phyloP scores from a whole-genome alignment of 2,888 invertebrate species.

The Bombylius discolor region DNA sequence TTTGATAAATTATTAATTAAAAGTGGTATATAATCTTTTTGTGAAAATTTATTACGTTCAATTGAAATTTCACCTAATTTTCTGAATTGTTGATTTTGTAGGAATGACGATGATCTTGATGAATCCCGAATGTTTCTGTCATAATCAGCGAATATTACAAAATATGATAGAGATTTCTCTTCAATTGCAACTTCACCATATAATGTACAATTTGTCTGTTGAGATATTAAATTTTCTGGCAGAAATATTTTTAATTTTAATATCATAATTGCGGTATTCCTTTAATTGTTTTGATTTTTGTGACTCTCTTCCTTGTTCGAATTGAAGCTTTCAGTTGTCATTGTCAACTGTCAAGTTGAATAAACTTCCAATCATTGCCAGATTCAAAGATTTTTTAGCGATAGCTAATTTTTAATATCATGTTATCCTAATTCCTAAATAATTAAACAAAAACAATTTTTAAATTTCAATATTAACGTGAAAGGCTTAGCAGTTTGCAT shows the following conservation, averaged over 20 bases:
- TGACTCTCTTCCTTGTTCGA: too few relatives aligned
- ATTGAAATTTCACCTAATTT: conserved; percentile 6
- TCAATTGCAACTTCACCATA: conserved; percentile 31
- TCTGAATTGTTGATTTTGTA: not conserved
- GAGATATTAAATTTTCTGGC: conserved; percentile 24
- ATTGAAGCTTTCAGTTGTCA: too few relatives aligned
- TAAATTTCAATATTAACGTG: too few relatives aligned
- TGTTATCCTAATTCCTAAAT: too few relatives aligned
- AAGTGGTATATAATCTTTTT: conserved; percentile 21
- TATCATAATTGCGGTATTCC: not conserved
- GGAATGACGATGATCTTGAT: not conserved
- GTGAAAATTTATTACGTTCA: conserved; percentile 15
- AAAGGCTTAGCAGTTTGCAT: too few relatives aligned
- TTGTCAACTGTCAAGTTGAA: too few relatives aligned
- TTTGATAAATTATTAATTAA: conserved; percentile 16
- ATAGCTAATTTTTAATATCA: too few relatives aligned
- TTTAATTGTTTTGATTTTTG: too few relatives aligned
- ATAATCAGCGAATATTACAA: conserved; percentile 21
- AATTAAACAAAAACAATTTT: too few relatives aligned
- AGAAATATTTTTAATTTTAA: conserved; percentile 32
- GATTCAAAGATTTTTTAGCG: too few relatives aligned
- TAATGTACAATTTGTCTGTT: conserved; percentile 22
- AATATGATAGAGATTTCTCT: conserved; percentile 29
- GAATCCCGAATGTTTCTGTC: conserved; percentile 18
- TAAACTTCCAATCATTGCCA: too few relatives aligned